A percentile compares a stretch with the other conserved stretches of the same genome.
phyloP scores from a whole-genome alignment of 2,113 vertebrate species.

The Eretmochelys imbricata region DNA sequence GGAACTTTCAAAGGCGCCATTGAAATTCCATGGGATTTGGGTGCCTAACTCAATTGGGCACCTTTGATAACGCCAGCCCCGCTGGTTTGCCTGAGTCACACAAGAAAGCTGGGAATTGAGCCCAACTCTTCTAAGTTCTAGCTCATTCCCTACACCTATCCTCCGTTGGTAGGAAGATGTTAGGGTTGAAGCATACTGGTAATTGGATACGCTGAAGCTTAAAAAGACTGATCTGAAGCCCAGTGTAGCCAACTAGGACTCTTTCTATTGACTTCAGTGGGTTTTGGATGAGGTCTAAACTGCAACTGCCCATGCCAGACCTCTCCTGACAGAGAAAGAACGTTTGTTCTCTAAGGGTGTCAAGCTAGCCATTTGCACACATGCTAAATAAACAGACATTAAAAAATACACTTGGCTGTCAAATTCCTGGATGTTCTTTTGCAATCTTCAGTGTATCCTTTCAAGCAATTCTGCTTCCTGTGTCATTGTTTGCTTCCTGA shows the following conservation, averaged over 20 bases:
- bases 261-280: background rate
- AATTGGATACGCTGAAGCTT: background rate
- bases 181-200: background rate
- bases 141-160: background rate
- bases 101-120: rapidly evolving
- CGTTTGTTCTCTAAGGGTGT: background rate
- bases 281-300: background rate
- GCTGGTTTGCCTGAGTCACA: background rate
- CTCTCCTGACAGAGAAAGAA: background rate
- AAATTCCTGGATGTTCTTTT: background rate
- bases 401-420: background rate
- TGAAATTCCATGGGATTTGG: background rate
- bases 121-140: background rate
- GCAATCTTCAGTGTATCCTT: rapidly evolving
- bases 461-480: background rate
- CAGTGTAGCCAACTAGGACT: background rate
- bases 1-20: background rate
- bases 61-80: background rate
- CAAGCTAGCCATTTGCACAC: no score
- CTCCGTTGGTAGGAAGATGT: background rate
- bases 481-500: background rate
- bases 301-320: background rate
- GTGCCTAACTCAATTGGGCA: background rate
- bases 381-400: background rate
- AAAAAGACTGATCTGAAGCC: background rate